Evolutionary conservation across 23 tunicate genomes (phyloP).

Genomic region (Ascidia mentula): DNA sequence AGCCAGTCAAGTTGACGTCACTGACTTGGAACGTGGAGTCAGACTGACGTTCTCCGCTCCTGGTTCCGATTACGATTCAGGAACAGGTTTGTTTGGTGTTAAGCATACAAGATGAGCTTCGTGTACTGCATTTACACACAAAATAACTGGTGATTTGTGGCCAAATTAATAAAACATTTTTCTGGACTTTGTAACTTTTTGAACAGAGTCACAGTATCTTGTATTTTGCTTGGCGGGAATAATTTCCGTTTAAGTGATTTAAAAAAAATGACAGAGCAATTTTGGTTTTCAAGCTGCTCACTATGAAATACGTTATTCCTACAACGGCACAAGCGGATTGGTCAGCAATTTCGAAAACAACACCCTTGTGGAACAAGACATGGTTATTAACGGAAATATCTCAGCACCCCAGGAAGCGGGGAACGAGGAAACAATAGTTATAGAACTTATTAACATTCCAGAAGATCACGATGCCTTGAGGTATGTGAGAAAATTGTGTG

Average conservation of each 20-base stretch:
- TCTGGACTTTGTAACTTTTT: no score
- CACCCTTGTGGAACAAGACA: constrained; percentile 2
- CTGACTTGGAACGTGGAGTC: not conserved
- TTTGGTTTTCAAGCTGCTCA: constrained; percentile 19
- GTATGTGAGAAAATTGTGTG: not conserved
- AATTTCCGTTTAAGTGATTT: not conserved
- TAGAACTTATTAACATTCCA: constrained; percentile 39
- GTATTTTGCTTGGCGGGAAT: no score
- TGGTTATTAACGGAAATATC: constrained; percentile 24
- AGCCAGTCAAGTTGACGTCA: not conserved
- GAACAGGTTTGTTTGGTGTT: constrained; percentile 4
- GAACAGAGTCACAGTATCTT: no score
- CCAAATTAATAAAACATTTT: no score
- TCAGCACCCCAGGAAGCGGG: constrained; percentile 29
- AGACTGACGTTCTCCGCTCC: not conserved
- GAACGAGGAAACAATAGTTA: constrained; percentile 17
- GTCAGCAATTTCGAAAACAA: constrained; percentile 1
- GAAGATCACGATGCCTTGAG: not conserved
- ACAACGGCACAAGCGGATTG: constrained; percentile 26
- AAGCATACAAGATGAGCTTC: not conserved
- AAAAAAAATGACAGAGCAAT: no score
- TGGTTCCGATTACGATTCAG: not conserved
- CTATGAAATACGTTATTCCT: constrained; percentile 52
- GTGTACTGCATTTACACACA: not conserved
- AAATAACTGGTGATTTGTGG: no score